Conservation (phyloP, 2,888 invertebrate genomes). For the Camponotus fellah region DNA sequence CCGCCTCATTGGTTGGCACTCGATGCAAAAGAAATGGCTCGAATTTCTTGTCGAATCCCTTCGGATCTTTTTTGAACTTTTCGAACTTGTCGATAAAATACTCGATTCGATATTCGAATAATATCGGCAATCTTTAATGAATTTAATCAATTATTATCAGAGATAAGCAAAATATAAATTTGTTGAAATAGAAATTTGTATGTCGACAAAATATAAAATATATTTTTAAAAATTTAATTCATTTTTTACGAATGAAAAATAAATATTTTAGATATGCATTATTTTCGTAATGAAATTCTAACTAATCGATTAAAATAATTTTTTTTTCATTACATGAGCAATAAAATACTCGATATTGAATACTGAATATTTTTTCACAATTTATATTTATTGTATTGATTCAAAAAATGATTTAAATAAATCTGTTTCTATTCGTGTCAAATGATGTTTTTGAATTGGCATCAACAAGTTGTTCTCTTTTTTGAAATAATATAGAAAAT, state of each 20-base stretch:
- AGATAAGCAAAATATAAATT: neutral
- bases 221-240: neutral
- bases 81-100: conserved; percentile 61
- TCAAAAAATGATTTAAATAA: too few relatives aligned
- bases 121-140: neutral
- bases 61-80: conserved; percentile 43
- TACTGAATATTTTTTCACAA: too few relatives aligned
- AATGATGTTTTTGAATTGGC: too few relatives aligned
- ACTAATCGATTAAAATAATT: neutral
- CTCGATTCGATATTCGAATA: conserved; percentile 39
- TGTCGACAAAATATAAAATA: too few relatives aligned
- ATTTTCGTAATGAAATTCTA: neutral
- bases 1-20: conserved; percentile 69
- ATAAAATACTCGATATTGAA: too few relatives aligned
- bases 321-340: too few relatives aligned
- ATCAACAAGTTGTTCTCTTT: too few relatives aligned
- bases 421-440: too few relatives aligned
- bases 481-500: too few relatives aligned
- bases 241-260: neutral
- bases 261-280: neutral
- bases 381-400: too few relatives aligned
- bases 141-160: neutral
- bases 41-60: conserved; percentile 69
- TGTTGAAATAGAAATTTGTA: neutral
- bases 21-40: conserved; percentile 64